These are phyloP conservation scores for Metaphire vulgaris DNA, from an alignment of 1,140 invertebrate genomes.

Conservation along the genomic window DNA sequence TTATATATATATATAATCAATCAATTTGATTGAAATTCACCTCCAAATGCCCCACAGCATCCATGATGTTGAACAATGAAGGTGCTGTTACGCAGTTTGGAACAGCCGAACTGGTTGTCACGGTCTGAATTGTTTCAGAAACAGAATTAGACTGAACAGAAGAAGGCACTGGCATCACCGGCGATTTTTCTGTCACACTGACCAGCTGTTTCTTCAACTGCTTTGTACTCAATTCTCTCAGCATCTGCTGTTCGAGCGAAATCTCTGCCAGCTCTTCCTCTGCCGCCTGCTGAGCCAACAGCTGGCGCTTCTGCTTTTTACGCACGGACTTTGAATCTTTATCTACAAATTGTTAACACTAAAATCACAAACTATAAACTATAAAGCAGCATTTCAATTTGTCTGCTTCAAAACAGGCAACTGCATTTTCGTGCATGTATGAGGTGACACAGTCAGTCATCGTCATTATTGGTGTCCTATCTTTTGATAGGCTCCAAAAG, in stretches of 20 bases:
- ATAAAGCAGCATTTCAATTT: too few relatives aligned
- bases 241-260: slow-evolving; percentile 43
- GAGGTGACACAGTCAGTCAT: too few relatives aligned
- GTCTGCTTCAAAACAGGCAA: too few relatives aligned
- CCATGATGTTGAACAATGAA: not conserved
- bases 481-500: too few relatives aligned
- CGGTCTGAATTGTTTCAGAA: not conserved
- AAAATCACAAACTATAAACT: not conserved
- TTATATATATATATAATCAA: too few relatives aligned
- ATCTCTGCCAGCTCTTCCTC: slow-evolving; percentile 47
- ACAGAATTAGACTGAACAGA: not conserved
- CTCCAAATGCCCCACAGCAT: not conserved
- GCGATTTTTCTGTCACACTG: not conserved
- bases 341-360: not conserved
- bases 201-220: not conserved
- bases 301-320: slow-evolving; percentile 39
- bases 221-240: slow-evolving; percentile 35
- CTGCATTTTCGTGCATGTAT: too few relatives aligned
- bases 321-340: slow-evolving; percentile 19
- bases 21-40: too few relatives aligned
- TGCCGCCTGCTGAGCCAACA: slow-evolving; percentile 43
- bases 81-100: not conserved
- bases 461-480: too few relatives aligned
- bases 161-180: not conserved
- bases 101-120: not conserved